Evolutionary conservation across 2,797 vertebrate species (phyloP).

Genomic region (Pseudomugil tenellus): DNA sequence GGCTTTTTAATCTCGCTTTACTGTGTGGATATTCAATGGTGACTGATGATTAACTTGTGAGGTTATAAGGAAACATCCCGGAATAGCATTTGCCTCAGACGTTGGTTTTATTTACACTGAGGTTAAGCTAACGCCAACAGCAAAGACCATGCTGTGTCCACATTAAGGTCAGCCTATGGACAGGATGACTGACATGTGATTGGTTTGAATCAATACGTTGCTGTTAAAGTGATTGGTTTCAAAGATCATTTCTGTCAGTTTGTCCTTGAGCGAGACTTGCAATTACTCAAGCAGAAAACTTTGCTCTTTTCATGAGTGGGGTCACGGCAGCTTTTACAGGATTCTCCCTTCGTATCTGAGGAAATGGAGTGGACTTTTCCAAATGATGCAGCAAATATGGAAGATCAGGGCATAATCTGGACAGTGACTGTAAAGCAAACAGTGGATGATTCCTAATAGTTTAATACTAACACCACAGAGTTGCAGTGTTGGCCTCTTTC

Average conservation of each 20-base stretch:
- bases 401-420: constrained; percentile 16
- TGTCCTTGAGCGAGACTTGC: constrained; percentile 46
- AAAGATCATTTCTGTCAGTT: constrained; percentile 22
- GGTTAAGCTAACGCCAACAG: not conserved
- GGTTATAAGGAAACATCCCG: not conserved
- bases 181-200: constrained; percentile 21
- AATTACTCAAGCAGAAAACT: constrained; percentile 26
- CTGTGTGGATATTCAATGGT: not conserved
- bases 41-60: not conserved
- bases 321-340: constrained; percentile 18
- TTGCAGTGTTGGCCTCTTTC: constrained; percentile 64
- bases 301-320: not conserved
- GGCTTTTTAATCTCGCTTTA: constrained; percentile 11
- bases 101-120: not conserved
- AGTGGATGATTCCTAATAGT: constrained; percentile 59
- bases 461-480: constrained; percentile 52
- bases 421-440: constrained; percentile 35
- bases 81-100: not conserved
- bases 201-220: constrained; percentile 35
- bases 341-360: not conserved
- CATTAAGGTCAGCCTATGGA: not conserved
- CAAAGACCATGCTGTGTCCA: not conserved
- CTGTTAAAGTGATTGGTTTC: constrained; percentile 15
- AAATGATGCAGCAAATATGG: constrained; percentile 23
- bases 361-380: constrained; percentile 14